Evolutionary conservation across 2,113 vertebrate species (phyloP), one percentile per base, ranked within the genome.

Genomic region (Sphyrna mokarran): DNA sequence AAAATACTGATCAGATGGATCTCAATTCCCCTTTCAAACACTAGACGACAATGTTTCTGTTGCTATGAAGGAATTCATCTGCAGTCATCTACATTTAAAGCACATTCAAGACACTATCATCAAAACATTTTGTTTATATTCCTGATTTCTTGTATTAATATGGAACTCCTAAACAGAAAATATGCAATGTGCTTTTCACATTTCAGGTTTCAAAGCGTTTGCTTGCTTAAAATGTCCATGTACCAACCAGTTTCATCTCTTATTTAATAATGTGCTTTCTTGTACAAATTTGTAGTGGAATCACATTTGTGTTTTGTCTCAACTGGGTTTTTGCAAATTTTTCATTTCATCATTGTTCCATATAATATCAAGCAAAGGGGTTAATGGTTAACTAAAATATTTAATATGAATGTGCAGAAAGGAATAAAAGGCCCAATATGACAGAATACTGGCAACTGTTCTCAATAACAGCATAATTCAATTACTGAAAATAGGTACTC

Each of bases 401-500:
- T 58, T 61, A n/a, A 3, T 11, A 94, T 63, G 3, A 69, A 94
- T 69, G 54, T 70, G 43, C 18, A 69, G 66, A 94, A 20, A 68
- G 66, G 91, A 70, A 94, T 90, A 54, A 90, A 9, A 63, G 54
- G 16, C 26, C 5, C 26, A 90, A 33, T 11, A 9, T 37, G 66
- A 22, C 40, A 61, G 58, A 61, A 90, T 90, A 90, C 26, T 90
- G 87, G 63, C 29, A 68, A 68, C 40, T 94, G n/a, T 43, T 68
- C 61, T 68, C 54, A 94, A 69, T 69, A 94, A 48, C n/a, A 33
- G 13, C 58, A 48, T 33, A 11, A 13, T 94, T 70, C 23, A 13
- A 26, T 14, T 69, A 94, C 68, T 68, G 91, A 63, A 94, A 70
- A 94, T 94, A 90, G 29, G 83, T 86, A 48, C 83, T 90, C 87